phyloP scores from a whole-genome alignment of 2,888 invertebrate genomes.

The Idaea aversata region DNA sequence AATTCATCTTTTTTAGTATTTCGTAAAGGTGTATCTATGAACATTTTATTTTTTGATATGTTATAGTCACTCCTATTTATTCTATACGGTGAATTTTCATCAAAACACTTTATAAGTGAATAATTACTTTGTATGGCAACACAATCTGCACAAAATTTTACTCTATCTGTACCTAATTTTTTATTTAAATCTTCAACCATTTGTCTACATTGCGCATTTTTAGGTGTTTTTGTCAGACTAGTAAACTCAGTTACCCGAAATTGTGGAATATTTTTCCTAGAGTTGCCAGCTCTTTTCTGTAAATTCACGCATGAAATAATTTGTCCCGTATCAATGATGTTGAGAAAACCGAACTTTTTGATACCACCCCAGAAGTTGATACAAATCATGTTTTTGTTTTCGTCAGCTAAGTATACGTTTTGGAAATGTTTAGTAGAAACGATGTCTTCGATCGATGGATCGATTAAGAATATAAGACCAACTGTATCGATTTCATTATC shows the following conservation, averaged over 20 bases:
- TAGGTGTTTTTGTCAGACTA: conserved; percentile 82
- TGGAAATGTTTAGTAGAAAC: conserved; percentile 67
- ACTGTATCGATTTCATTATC: conserved; percentile 88
- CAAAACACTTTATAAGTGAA: conserved; percentile 30
- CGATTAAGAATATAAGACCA: conserved; percentile 83
- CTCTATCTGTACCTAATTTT: conserved; percentile 38
- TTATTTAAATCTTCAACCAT: conserved; percentile 67
- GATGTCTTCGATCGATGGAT: conserved; percentile 65
- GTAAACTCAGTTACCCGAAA: conserved; percentile 83
- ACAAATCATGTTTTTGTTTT: conserved; percentile 72
- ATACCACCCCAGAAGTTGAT: conserved; percentile 80
- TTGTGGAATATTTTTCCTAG: conserved; percentile 74
- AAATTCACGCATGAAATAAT: conserved; percentile 83
- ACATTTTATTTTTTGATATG: conserved; percentile 51
- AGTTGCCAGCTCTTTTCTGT: conserved; percentile 78
- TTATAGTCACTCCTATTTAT: conserved; percentile 50
- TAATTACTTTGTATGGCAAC: conserved; percentile 52
- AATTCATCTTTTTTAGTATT: conserved; percentile 43
- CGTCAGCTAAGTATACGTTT: conserved; percentile 81
- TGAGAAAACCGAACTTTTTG: conserved; percentile 72
- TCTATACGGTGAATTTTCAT: conserved; percentile 59
- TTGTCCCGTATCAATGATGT: conserved; percentile 79
- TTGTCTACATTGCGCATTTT: conserved; percentile 67
- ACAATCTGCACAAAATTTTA: conserved; percentile 57
- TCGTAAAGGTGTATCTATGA: conserved; percentile 54